phyloP scores from a whole-genome alignment of 1,140 invertebrate species.

The Euschistus heros region DNA sequence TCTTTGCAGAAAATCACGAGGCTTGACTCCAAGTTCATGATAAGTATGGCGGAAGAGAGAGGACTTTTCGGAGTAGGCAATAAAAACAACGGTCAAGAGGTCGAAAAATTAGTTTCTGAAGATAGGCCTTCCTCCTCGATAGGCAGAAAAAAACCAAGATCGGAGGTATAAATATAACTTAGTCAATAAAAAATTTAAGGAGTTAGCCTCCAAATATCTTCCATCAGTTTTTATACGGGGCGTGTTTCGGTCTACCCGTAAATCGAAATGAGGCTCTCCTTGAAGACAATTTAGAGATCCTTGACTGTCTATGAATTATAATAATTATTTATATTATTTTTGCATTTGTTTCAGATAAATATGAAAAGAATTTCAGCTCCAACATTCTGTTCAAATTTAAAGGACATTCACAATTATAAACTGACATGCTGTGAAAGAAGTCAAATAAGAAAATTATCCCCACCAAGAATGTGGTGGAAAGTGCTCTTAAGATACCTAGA shows the following conservation, averaged over 20 bases:
- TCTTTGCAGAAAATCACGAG: constrained; percentile 48
- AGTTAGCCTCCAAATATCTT: too few species aligned
- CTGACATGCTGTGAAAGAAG: background rate
- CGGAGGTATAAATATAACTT: background rate
- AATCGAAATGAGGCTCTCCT: too few species aligned
- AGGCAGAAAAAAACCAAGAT: background rate
- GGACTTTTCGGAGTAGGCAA: constrained; percentile 50
- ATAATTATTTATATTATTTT: constrained; percentile 12
- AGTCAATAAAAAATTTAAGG: too few species aligned
- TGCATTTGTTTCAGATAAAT: constrained; percentile 31
- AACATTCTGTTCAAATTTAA: constrained; percentile 38
- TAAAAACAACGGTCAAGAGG: constrained; percentile 26
- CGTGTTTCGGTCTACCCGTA: too few species aligned
- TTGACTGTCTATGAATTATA: too few species aligned
- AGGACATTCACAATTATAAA: background rate
- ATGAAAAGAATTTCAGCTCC: constrained; percentile 41
- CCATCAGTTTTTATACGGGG: too few species aligned
- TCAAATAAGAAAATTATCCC: background rate
- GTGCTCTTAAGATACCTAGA: background rate
- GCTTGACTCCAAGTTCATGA: constrained; percentile 67
- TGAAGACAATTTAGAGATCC: too few species aligned
- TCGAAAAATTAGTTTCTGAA: constrained; percentile 5
- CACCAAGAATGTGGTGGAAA: constrained; percentile 4
- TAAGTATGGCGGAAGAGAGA: constrained; percentile 61
- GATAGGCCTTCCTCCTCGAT: background rate